Percentiles rank a stretch among this genome's conserved stretches.
phyloP scores from a whole-genome alignment of 1,140 invertebrate genomes.

The Drosophila simulans region DNA sequence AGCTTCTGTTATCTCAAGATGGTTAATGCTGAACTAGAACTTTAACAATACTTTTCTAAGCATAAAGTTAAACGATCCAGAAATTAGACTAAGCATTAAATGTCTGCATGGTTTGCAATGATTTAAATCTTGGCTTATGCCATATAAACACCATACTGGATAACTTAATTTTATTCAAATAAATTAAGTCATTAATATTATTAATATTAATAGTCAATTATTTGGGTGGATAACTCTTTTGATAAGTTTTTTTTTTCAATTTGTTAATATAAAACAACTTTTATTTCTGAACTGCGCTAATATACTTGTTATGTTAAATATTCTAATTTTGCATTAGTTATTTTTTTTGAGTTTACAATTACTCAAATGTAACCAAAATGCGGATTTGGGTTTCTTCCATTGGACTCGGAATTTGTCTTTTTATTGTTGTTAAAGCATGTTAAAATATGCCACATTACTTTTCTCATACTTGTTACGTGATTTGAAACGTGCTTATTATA shows the following conservation, averaged over 20 bases:
- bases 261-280: no score
- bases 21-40: constrained; percentile 6
- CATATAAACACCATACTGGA: neutral
- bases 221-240: no score
- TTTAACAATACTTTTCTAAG: neutral
- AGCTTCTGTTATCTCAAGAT: constrained; percentile 5
- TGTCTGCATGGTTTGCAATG: neutral
- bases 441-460: neutral
- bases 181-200: no score
- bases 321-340: no score
- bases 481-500: constrained; percentile 23
- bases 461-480: constrained; percentile 14
- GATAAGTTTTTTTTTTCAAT: no score
- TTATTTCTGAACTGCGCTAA: no score
- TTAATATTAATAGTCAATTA: no score
- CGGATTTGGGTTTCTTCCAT: neutral
- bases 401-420: neutral
- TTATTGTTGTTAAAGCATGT: neutral
- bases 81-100: neutral
- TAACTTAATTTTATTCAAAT: no score
- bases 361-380: no score
- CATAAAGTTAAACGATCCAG: constrained; percentile 1
- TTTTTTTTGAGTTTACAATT: no score
- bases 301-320: no score
- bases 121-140: neutral